Evolutionary conservation across 2,888 invertebrate species (phyloP), one percentile per base, ranked within the genome.

Genomic region (Stenurella melanura): DNA sequence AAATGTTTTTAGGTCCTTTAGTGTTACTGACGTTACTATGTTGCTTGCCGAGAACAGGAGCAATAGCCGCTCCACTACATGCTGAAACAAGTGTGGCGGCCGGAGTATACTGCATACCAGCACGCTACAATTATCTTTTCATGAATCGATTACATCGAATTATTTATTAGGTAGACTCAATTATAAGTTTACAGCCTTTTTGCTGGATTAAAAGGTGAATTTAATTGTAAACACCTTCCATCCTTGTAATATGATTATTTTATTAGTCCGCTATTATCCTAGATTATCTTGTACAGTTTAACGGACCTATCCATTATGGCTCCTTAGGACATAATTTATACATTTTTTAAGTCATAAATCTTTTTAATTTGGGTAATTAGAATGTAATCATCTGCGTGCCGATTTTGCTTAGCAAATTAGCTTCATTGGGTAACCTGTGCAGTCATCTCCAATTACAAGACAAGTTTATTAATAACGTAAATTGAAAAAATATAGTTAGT

Each of bases 91-190:
- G 83, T 82, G 83, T 82, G 80, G 79, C 78, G 76, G 77, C 76
- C 78, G 72, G 74, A 69, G 78, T 78, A 74, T 73, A 76, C 78
- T 75, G 80, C 82, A 83, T 82, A 79, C 83, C 80, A 83, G 83
- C 84, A 84, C 85, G 85, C 84, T 80, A 84, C 86, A 86, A 86
- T 87, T 87, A 86, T 85, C 85, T 85, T 87, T 87, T 86, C 86
- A 85, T 81, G 83, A 86, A 86, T 87, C 86, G 84, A 86, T 87
- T 86, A 85, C 83, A 82, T 82, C 81, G 83, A 85, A 84, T 86
- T 86, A 86, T 86, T 87, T 86, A 86, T 86, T 86, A 85, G 85
- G 82, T 85, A 82, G 79, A 78, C 81, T 80, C 82, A 80, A 84
- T 84, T 84, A 83, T 84, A 82, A 84, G 75, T 83, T 84, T 83